A percentile compares a stretch with the other conserved stretches of the same genome.
Evolutionary conservation across 1,140 invertebrate genomes (phyloP).

Genomic region (Marisa cornuarietis): DNA sequence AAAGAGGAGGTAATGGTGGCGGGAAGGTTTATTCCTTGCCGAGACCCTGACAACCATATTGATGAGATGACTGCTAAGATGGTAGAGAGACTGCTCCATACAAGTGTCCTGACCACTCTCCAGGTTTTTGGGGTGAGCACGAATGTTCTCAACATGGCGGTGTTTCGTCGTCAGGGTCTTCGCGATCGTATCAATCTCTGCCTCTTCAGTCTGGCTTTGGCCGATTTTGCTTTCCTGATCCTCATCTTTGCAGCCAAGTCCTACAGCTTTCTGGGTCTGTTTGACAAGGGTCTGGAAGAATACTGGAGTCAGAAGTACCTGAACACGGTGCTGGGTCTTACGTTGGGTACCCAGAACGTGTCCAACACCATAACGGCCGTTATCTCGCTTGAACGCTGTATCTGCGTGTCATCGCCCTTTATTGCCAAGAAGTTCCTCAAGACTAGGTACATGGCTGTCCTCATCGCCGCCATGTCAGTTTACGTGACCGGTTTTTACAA

Average conservation of each 20-base stretch:
- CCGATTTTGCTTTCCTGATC: slow-evolving; percentile 10
- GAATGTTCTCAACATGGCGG: slow-evolving; percentile 10
- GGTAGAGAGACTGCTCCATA: not conserved
- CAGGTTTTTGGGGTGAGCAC: slow-evolving; percentile 13
- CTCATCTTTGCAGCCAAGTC: slow-evolving; percentile 1
- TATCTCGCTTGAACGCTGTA: slow-evolving; percentile 14
- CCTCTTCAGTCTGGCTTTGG: slow-evolving; percentile 7
- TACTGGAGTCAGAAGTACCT: slow-evolving; percentile 17
- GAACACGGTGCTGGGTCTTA: slow-evolving; percentile 3
- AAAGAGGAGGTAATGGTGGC: too few relatives aligned
- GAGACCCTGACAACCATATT: not conserved
- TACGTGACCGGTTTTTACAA: slow-evolving; percentile 10
- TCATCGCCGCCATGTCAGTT: not conserved
- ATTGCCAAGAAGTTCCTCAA: slow-evolving; percentile 5
- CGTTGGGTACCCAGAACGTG: slow-evolving; percentile 3
- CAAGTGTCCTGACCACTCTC: not conserved
- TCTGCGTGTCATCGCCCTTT: slow-evolving; percentile 14
- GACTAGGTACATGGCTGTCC: slow-evolving; percentile 10
- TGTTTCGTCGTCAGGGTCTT: slow-evolving; percentile 11
- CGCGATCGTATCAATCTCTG: slow-evolving; percentile 9
- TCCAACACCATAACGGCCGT: slow-evolving; percentile 9
- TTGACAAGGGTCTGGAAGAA: not conserved
- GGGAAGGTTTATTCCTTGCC: not conserved
- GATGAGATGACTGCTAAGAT: not conserved
- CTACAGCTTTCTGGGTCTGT: slow-evolving; percentile 13